Evolutionary conservation across 1,140 invertebrate species (phyloP).

Genomic region (Araneus ventricosus): DNA sequence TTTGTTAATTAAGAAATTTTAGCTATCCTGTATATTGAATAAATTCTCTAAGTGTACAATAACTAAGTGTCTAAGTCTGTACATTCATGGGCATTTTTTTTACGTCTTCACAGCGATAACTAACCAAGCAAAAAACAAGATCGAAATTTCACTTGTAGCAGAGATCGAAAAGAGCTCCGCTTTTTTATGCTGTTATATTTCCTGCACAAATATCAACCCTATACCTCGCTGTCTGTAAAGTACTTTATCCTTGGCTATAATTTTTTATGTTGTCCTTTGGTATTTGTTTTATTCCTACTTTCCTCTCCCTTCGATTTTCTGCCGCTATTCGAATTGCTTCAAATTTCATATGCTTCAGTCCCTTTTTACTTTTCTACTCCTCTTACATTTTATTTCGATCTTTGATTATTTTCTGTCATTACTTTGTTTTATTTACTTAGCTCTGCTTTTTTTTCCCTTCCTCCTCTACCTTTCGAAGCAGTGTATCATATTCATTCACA

Average conservation of each 20-base stretch:
- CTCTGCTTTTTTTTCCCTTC: background rate
- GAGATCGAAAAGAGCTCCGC: background rate
- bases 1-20: too few species aligned
- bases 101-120: too few species aligned
- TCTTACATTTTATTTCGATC: background rate
- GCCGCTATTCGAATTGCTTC: constrained; percentile 19
- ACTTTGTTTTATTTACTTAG: constrained; percentile 38
- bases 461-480: background rate
- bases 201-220: background rate
- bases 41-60: too few species aligned
- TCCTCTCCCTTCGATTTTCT: background rate
- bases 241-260: background rate
- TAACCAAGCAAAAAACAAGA: background rate
- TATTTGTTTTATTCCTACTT: background rate
- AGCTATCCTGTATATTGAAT: too few species aligned
- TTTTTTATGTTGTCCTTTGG: constrained; percentile 5
- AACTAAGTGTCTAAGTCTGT: too few species aligned
- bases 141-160: background rate
- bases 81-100: too few species aligned
- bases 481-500: constrained; percentile 44
- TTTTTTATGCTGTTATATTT: background rate
- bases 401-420: constrained; percentile 48
- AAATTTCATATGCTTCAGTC: constrained; percentile 9
- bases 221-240: background rate
- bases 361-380: background rate